phyloP scores from a whole-genome alignment of 2,113 vertebrate genomes.

The Azemiops feae region DNA sequence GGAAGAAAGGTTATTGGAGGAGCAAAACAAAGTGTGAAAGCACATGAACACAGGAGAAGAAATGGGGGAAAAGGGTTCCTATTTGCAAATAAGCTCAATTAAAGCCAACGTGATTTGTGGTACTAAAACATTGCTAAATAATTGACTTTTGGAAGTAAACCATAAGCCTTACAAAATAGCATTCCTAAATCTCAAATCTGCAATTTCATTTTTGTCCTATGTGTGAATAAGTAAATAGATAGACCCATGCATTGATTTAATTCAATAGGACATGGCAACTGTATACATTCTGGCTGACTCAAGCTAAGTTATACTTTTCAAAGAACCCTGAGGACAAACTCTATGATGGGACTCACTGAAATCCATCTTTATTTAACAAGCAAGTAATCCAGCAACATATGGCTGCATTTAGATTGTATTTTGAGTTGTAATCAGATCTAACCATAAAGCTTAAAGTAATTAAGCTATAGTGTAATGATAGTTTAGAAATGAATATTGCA shows the following conservation, averaged over 20 bases:
- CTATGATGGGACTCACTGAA: conserved; percentile 33
- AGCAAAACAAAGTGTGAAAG: conserved; percentile 57
- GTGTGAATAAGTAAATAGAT: conserved; percentile 54
- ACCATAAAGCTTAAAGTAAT: neutral
- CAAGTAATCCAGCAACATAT: conserved; percentile 15
- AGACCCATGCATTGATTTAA: conserved; percentile 54
- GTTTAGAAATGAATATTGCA: neutral
- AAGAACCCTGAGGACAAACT: conserved; percentile 49
- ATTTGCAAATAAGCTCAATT: conserved; percentile 23
- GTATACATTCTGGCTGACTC: conserved; percentile 56
- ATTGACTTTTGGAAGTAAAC: conserved; percentile 48
- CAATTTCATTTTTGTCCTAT: conserved; percentile 28
- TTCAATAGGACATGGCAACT: conserved; percentile 53
- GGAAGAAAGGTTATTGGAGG: conserved; percentile 51
- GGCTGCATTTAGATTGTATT: conserved; percentile 46
- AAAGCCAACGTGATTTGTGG: conserved; percentile 20
- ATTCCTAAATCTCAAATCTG: conserved; percentile 42
- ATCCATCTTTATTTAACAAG: conserved; percentile 40
- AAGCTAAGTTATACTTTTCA: conserved; percentile 52
- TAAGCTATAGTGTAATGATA: neutral
- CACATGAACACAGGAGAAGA: conserved; percentile 34
- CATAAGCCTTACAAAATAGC: conserved; percentile 28
- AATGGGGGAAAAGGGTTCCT: neutral
- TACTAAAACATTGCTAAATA: conserved; percentile 41
- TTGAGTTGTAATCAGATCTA: neutral